Base-by-base conservation (phyloP, 2,888 invertebrate species). In the Miltochrista miniata region DNA sequence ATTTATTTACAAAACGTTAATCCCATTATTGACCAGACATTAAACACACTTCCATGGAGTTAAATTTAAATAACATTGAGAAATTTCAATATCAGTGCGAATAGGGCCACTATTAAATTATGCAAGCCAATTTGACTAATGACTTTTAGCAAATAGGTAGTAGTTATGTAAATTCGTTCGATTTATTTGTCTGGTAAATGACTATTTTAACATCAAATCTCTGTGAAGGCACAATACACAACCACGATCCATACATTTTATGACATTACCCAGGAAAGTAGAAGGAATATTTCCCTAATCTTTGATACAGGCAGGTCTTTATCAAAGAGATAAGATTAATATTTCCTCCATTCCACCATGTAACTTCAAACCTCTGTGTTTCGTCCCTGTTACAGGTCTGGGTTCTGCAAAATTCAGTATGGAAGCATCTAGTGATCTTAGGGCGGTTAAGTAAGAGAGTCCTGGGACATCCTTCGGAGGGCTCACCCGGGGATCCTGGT, bases 171-270 rank as follows among this genome's bases (percentile, higher is more conserved):
- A 77, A 79, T 75, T 69, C 59, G 68, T 73, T 70, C 54, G 61
- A 70, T 68, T 69, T 13, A 74, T 74, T 75, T 58, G 71, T 68
- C 63, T 52, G 51, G 54, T 24, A 59, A 48, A 52, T 41, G 58
- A 65, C 59, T 60, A 59, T 64, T 59, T 64, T 71, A 59, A 49
- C 62, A 57, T 63, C 68, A 66, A 70, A 74, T 70, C 71, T 68
- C 56, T 64, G 55, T 67, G 60, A 62, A 59, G 61, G 70, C 68
- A 81, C 79, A n/a, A n/a, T 74, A 53, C 69, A 48, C 55, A 56
- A 58, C 54, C 59, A 69, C 75, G 78, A 80, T 81, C 83, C 79
- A 78, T 78, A 74, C 79, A 71, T 68, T 75, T 80, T n/a, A n/a
- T n/a, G n/a, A n/a, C n/a, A n/a, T n/a, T n/a, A n/a, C n/a, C n/a